Evolutionary conservation across 2,888 invertebrate genomes (phyloP).

Genomic region (Coremacera marginata): DNA sequence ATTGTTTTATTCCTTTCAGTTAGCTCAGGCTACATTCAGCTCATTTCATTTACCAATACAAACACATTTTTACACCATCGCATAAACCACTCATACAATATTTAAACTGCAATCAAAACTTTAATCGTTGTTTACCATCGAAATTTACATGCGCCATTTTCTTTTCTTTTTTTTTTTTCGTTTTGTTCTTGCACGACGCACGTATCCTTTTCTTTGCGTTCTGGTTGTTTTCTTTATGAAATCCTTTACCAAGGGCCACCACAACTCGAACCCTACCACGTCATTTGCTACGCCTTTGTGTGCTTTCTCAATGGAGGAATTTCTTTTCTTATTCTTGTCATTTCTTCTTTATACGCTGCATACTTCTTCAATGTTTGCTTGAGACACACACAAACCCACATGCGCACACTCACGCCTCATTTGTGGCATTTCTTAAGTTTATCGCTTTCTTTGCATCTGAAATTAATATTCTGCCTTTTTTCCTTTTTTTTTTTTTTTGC

Average conservation of each 20-base stretch:
- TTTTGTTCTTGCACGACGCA: slow-evolving; percentile 18
- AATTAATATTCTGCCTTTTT: slow-evolving; percentile 37
- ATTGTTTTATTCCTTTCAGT: neutral
- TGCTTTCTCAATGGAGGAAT: slow-evolving; percentile 12
- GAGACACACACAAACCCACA: neutral
- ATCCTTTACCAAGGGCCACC: slow-evolving; percentile 18
- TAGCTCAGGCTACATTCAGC: slow-evolving; percentile 6
- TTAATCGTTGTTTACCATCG: slow-evolving; percentile 69
- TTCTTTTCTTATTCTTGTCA: neutral
- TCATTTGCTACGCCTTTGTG: neutral
- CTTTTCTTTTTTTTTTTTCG: slow-evolving; percentile 16
- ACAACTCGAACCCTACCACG: slow-evolving; percentile 5
- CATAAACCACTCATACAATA: slow-evolving; percentile 65
- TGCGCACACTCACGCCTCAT: neutral
- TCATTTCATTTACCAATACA: slow-evolving; percentile 34
- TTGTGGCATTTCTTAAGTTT: slow-evolving; percentile 44
- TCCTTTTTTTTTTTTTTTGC: neutral
- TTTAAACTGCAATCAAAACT: slow-evolving; percentile 68
- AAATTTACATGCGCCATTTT: slow-evolving; percentile 60
- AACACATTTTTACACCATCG: slow-evolving; percentile 30
- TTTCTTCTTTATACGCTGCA: neutral
- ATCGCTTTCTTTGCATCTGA: slow-evolving; percentile 47
- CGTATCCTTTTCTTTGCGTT: neutral
- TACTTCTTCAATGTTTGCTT: slow-evolving; percentile 27
- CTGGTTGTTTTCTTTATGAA: neutral